Conservation (phyloP, 2,888 invertebrate species). For the Neuroscelio doddi region DNA sequence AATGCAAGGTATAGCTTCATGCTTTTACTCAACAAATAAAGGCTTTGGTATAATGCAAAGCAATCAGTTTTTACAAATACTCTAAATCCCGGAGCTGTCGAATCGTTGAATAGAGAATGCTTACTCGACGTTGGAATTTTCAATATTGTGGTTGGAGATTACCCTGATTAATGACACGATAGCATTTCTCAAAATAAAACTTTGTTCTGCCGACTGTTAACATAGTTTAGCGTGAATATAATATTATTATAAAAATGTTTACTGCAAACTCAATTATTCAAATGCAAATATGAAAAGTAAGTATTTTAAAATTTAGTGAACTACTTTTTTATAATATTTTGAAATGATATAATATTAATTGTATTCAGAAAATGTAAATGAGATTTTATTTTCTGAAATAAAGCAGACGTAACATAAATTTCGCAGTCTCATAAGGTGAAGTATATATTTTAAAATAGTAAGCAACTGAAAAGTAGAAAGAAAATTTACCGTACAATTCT, state of each 20-base stretch:
- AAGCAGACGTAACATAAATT: too few relatives aligned
- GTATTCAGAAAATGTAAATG: too few relatives aligned
- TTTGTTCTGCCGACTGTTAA: constrained; percentile 15
- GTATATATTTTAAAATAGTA: too few relatives aligned
- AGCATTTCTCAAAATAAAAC: constrained; percentile 22
- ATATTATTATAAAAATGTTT: neutral
- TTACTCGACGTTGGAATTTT: constrained; percentile 58
- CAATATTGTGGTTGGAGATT: constrained; percentile 61
- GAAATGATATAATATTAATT: too few relatives aligned
- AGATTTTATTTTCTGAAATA: too few relatives aligned
- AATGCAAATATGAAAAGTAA: neutral
- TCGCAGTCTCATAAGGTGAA: too few relatives aligned
- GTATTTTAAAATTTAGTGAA: too few relatives aligned
- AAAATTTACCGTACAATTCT: too few relatives aligned
- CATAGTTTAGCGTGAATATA: neutral
- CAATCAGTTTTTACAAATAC: constrained; percentile 54
- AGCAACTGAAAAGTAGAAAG: too few relatives aligned
- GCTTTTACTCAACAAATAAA: constrained; percentile 35
- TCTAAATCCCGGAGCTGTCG: constrained; percentile 56
- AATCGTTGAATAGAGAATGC: constrained; percentile 48
- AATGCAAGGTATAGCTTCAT: constrained; percentile 23
- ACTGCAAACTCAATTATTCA: neutral
- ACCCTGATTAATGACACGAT: constrained; percentile 59
- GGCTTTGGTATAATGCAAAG: constrained; percentile 36
- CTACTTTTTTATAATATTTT: too few relatives aligned